Evolutionary conservation across 2,888 invertebrate species (phyloP).

Genomic region (Dasypogon diadema): DNA sequence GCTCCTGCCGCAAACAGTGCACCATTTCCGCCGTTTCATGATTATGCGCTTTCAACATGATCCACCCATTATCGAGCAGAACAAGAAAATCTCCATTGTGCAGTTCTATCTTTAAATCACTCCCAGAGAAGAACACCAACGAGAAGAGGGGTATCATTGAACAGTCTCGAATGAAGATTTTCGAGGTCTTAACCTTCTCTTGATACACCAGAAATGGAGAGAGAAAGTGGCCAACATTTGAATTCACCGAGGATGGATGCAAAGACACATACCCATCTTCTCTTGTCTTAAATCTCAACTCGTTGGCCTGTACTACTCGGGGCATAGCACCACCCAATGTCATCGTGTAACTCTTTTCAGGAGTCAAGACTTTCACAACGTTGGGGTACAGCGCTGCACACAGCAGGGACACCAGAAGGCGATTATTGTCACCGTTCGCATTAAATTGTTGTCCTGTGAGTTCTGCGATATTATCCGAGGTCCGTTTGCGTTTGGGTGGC

Average conservation of each 20-base stretch:
- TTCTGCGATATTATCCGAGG: constrained; percentile 75
- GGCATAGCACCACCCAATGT: constrained; percentile 82
- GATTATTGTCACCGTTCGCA: constrained; percentile 79
- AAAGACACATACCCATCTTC: constrained; percentile 79
- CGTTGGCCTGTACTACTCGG: constrained; percentile 76
- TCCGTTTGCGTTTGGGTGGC: constrained; percentile 68
- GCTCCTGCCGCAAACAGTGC: constrained; percentile 80
- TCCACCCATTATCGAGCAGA: constrained; percentile 84
- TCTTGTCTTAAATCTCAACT: constrained; percentile 80
- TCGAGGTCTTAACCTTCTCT: constrained; percentile 85
- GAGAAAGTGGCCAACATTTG: constrained; percentile 74
- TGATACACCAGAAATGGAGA: constrained; percentile 86
- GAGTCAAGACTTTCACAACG: constrained; percentile 83
- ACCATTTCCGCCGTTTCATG: constrained; percentile 86
- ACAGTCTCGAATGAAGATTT: constrained; percentile 83
- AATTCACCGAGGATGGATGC: constrained; percentile 84
- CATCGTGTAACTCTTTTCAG: constrained; percentile 81
- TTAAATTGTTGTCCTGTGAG: constrained; percentile 78
- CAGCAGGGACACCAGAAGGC: constrained; percentile 83
- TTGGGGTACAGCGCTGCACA: constrained; percentile 95
- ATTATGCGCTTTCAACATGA: constrained; percentile 81
- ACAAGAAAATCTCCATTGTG: constrained; percentile 81
- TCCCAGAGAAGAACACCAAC: constrained; percentile 80
- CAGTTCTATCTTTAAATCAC: constrained; percentile 78
- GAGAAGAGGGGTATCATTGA: constrained; percentile 84